A percentile compares a stretch with the other conserved stretches of the same genome.
phyloP scores from a whole-genome alignment of 2,888 invertebrate species.

The Junonia oenone region DNA sequence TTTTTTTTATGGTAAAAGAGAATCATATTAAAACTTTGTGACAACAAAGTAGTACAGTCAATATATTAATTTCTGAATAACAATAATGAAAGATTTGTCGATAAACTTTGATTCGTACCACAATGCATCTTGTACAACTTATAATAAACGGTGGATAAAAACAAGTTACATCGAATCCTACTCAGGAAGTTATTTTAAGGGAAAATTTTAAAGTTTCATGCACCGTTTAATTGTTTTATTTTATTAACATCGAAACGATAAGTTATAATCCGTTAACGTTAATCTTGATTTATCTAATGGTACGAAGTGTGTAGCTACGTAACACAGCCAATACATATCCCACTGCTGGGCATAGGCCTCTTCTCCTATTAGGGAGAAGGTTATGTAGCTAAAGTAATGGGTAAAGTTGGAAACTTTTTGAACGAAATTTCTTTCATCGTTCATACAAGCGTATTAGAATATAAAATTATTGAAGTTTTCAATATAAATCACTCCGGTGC shows the following conservation, averaged over 20 bases:
- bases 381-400: not conserved
- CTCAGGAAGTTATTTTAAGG: too few species aligned
- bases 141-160: too few species aligned
- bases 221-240: not conserved
- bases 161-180: too few species aligned
- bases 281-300: not conserved
- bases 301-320: not conserved
- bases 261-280: not conserved
- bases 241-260: not conserved
- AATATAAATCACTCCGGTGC: slow-evolving; percentile 4
- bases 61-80: too few species aligned
- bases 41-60: too few species aligned
- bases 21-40: too few species aligned
- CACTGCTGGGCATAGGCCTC: too few species aligned
- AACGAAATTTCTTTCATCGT: slow-evolving; percentile 4
- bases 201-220: not conserved
- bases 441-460: not conserved
- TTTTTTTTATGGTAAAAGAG: not conserved
- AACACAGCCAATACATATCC: too few species aligned
- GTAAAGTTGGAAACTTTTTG: not conserved
- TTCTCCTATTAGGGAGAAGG: too few species aligned
- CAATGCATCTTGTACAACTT: too few species aligned
- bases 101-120: too few species aligned
- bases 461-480: slow-evolving; percentile 9
- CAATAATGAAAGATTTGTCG: too few species aligned